These are phyloP conservation scores for Corapipo altera DNA, from an alignment of 2,113 vertebrate species.

Conservation along the genomic window DNA sequence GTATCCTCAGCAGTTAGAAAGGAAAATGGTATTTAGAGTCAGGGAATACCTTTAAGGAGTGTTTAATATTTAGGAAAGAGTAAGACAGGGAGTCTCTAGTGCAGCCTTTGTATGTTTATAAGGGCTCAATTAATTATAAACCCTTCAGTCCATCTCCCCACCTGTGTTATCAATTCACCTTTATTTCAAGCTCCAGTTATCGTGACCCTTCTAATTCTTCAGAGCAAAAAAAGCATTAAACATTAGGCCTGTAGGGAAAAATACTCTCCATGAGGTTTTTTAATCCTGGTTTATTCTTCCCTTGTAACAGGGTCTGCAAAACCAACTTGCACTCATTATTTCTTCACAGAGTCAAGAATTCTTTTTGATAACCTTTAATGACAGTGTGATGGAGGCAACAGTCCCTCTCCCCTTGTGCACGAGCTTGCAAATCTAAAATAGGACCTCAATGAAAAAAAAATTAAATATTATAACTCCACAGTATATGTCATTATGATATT, in stretches of 20 bases:
- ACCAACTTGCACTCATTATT: background rate
- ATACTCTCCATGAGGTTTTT: background rate
- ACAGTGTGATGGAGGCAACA: background rate
- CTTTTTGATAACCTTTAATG: background rate
- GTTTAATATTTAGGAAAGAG: background rate
- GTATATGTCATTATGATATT: background rate
- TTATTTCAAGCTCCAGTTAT: background rate
- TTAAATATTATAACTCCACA: background rate
- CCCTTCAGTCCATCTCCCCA: background rate
- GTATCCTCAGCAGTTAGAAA: background rate
- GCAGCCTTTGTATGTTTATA: background rate
- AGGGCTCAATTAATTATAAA: background rate
- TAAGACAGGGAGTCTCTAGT: background rate
- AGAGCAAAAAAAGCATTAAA: background rate
- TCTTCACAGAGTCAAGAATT: background rate
- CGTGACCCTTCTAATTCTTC: background rate
- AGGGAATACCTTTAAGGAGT: background rate
- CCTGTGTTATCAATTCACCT: background rate
- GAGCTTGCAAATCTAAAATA: background rate
- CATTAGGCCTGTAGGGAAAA: background rate
- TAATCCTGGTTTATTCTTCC: background rate
- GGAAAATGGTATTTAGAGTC: background rate
- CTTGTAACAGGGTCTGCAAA: background rate
- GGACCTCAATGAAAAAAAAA: background rate
- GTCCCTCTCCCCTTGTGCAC: background rate